Evolutionary conservation across 1,140 invertebrate species (phyloP).

Genomic region (Cydia amplana): DNA sequence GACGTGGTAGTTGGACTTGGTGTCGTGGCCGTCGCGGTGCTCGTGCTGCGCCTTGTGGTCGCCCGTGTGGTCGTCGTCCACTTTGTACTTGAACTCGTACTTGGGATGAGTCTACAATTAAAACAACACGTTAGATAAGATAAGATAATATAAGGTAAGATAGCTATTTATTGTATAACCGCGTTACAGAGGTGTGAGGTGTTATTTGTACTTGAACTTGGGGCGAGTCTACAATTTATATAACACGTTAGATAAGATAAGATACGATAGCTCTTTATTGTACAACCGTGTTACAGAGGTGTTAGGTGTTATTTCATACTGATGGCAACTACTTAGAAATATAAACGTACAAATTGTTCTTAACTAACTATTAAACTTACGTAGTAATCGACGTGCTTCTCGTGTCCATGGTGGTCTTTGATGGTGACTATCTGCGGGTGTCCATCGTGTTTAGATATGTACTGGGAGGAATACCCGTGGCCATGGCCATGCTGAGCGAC

Average conservation of each 20-base stretch:
- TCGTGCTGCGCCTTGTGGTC: conserved; percentile 68
- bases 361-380: background rate
- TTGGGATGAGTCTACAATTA: conserved; percentile 40
- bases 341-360: too few species aligned
- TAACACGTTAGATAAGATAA: too few species aligned
- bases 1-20: conserved; percentile 50
- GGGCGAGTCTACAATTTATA: too few species aligned
- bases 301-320: too few species aligned
- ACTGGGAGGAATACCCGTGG: conserved; percentile 12
- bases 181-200: too few species aligned
- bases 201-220: too few species aligned
- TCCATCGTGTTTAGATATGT: conserved; percentile 16
- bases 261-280: too few species aligned
- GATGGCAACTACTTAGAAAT: too few species aligned
- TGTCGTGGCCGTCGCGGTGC: conserved; percentile 63
- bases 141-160: too few species aligned
- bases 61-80: conserved; percentile 60
- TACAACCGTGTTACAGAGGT: too few species aligned
- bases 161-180: too few species aligned
- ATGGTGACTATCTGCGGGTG: conserved; percentile 1
- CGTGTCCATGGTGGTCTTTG: conserved; percentile 15
- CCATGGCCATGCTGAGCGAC: conserved; percentile 36
- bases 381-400: conserved; percentile 24
- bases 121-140: too few species aligned
- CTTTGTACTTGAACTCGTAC: conserved; percentile 40